Percentiles rank a stretch among this genome's conserved stretches.
Evolutionary conservation across 2,888 invertebrate species (phyloP).

Genomic region (Catocala nupta): DNA sequence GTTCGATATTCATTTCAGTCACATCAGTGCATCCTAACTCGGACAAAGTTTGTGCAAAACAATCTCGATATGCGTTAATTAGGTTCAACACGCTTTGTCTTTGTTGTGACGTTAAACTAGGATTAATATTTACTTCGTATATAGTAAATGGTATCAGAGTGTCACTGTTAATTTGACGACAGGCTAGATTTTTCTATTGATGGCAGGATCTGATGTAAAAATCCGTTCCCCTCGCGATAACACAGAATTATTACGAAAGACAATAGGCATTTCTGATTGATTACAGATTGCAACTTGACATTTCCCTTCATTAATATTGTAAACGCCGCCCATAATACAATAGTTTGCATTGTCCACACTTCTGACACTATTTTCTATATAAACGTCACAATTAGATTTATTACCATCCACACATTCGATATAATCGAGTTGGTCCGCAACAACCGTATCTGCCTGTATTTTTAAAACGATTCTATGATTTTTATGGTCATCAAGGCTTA

Average conservation of each 20-base stretch:
- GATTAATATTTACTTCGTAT: neutral
- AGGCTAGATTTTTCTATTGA: no score
- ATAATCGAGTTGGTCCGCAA: neutral
- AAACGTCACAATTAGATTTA: no score
- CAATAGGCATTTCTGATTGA: no score
- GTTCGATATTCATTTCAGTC: neutral
- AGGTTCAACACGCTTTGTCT: neutral
- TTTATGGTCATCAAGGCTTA: no score
- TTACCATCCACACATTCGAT: neutral
- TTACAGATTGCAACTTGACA: no score
- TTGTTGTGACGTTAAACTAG: neutral
- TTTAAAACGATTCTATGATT: no score
- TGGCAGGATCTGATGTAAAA: no score
- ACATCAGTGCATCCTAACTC: slow-evolving; percentile 1
- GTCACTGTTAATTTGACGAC: neutral
- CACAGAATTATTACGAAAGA: no score
- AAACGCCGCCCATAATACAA: neutral
- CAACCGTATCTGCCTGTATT: no score
- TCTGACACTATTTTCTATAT: neutral
- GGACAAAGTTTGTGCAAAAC: slow-evolving; percentile 7
- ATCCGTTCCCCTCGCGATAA: no score
- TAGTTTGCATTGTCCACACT: neutral
- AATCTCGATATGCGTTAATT: neutral
- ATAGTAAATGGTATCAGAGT: neutral
- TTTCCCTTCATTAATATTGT: neutral